Evolutionary conservation across 2,888 invertebrate species (phyloP), one percentile per base, ranked within the genome.

Genomic region (Lasius fuliginosus): DNA sequence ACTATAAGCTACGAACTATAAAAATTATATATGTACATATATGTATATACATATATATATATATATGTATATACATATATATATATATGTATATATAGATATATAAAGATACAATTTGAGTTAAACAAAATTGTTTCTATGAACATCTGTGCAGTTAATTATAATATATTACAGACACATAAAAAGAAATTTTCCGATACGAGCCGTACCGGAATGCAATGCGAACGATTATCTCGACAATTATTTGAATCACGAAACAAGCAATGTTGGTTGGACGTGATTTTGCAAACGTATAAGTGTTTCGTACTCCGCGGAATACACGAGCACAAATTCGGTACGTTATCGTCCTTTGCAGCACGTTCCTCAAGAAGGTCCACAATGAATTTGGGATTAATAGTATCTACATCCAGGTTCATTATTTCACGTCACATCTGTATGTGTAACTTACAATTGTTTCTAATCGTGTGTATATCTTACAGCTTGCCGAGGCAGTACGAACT

Each of bases 211-310:
- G 49, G 8, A n/a, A 53, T 27, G n/a, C 40, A 71, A 71, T 9
- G 18, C 49, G 58, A 85, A 36, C 77, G 40, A 73, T 9, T 91
- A n/a, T 53, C 87, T 6, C 87, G 74, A 9, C 18, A 82, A 9
- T 60, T 85, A n/a, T 93, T 92, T 36, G 84, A 90, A 23, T 79
- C 90, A 1, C 90, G 94, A 8, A 94, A 94, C 68, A 95, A 94
- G 82, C 95, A 95, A 88, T 95, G 95, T 85, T 97, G 97, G 97
- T 90, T 97, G 27, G 97, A 97, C 91, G 94, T 97, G 53, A 95
- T 96, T 89, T 92, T 97, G 79, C 96, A 97, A 93, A 96, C 96
- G 64, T 97, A 96, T 90, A 97, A 96, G 94, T 95, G 95, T 33
- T 96, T 96, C 65, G 93, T 96, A 8, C 93, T 96, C 91, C 95